Evolutionary conservation across 2,797 vertebrate species (phyloP), one percentile per base, ranked within the genome.

Genomic region (Tinamus major): DNA sequence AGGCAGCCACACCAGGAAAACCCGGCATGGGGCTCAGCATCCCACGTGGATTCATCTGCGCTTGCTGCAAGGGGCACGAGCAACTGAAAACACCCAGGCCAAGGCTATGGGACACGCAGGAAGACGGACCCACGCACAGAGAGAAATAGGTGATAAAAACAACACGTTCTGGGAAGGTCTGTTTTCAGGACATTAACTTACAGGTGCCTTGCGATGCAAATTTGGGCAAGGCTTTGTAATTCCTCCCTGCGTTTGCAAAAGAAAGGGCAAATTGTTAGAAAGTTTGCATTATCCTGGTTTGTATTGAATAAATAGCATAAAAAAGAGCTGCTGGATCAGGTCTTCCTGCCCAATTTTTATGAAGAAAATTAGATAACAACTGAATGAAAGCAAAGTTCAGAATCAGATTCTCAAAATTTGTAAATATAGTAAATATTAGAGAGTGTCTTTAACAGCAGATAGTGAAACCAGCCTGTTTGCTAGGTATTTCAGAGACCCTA

Each of bases 11-110:
- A 27, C 37, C 11, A 76, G 63, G 71, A 21, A 37, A 77, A 24
- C 33, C 15, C 11, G 33, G 9, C n/a, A n/a, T 42, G 1, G 49
- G 49, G 35, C 6, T 6, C 13, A 44, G 42, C 26, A 37, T 24
- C n/a, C 4, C 1, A 2, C 2, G 24, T 1, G 9, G 72, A 10
- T 6, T 2, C 9, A 18, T 51, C 59, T 2, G 1, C 11, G 23
- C 5, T 17, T 53, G 21, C 17, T 13, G 53, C 46, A 26, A 35
- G 10, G 62, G 26, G 53, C 6, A 3, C 42, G n/a, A 48, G 20
- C 74, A 84, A 31, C 8, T 2, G 4, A 56, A 69, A 61, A 5
- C n/a, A 27, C 35, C 46, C 9, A 11, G 55, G 20, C 11, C 19
- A 33, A 69, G 44, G 58, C 23, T 7, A 15, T 6, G 23, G 42